Conservation (phyloP, 1,140 invertebrate species). For the Pogonomyrmex barbatus region DNA sequence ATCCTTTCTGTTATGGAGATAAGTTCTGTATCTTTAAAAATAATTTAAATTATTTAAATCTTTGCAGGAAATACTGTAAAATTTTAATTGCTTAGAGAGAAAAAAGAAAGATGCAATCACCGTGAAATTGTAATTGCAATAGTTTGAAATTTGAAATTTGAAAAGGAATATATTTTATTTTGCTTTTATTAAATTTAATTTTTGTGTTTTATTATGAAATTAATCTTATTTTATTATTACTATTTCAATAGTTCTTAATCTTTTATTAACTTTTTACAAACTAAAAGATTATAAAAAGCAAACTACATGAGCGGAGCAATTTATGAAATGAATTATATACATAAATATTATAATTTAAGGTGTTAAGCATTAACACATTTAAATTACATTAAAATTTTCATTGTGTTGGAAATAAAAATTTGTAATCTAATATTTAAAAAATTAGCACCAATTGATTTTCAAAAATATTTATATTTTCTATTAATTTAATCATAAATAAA, state of each 20-base stretch:
- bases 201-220: too few relatives aligned
- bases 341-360: too few relatives aligned
- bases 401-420: neutral
- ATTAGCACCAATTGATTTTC: neutral
- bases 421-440: neutral
- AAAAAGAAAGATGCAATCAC: too few relatives aligned
- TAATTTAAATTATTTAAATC: neutral
- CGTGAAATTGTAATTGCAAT: neutral
- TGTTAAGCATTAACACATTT: neutral
- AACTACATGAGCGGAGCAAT: too few relatives aligned
- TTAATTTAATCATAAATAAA: neutral
- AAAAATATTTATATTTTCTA: neutral
- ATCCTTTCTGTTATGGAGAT: conserved; percentile 27
- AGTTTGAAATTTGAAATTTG: too few relatives aligned
- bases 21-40: neutral
- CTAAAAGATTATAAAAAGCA: too few relatives aligned
- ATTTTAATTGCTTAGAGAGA: neutral
- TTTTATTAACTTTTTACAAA: too few relatives aligned
- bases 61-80: neutral
- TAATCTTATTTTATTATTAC: too few relatives aligned
- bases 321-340: too few relatives aligned
- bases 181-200: too few relatives aligned
- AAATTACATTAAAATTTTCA: neutral
- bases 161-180: too few relatives aligned
- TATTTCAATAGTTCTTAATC: too few relatives aligned